Evolutionary conservation across 2,113 vertebrate genomes (phyloP).

Genomic region (Coregonus clupeaformis): DNA sequence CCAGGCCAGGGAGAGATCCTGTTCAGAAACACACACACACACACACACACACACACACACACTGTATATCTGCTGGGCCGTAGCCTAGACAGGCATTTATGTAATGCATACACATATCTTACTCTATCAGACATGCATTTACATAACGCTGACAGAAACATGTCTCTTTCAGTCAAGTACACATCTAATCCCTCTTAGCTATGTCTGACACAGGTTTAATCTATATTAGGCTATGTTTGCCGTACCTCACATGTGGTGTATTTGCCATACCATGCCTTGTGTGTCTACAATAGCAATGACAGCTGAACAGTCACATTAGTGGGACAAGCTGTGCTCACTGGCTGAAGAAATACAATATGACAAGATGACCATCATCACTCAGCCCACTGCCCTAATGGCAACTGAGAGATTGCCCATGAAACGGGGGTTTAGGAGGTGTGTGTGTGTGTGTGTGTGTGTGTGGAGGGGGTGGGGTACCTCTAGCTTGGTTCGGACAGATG

Average conservation of each 20-base stretch:
- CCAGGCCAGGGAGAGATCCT: neutral
- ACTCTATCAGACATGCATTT: neutral
- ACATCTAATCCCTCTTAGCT: neutral
- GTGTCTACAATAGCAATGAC: neutral
- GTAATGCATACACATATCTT: neutral
- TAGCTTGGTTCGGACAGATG: slow-evolving; percentile 31
- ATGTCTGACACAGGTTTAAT: too few species aligned
- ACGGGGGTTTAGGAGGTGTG: neutral
- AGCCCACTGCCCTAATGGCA: slow-evolving; percentile 26
- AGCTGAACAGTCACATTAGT: slow-evolving; percentile 4
- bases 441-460: too few species aligned
- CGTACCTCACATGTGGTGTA: neutral
- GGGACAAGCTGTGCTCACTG: slow-evolving; percentile 4
- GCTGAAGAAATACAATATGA: slow-evolving; percentile 39
- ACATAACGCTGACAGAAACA: neutral
- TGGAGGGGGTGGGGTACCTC: slow-evolving; percentile 20
- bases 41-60: slow-evolving; percentile 7
- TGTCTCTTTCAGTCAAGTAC: neutral
- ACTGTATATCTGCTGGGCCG: neutral
- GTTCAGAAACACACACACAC: slow-evolving; percentile 15
- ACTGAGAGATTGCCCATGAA: slow-evolving; percentile 5
- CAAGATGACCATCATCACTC: slow-evolving; percentile 37
- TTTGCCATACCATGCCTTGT: too few species aligned
- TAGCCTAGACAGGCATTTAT: neutral
- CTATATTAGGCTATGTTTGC: neutral